Evolutionary conservation across 2,888 invertebrate species (phyloP).

Genomic region (Drosophila infuscata): DNA sequence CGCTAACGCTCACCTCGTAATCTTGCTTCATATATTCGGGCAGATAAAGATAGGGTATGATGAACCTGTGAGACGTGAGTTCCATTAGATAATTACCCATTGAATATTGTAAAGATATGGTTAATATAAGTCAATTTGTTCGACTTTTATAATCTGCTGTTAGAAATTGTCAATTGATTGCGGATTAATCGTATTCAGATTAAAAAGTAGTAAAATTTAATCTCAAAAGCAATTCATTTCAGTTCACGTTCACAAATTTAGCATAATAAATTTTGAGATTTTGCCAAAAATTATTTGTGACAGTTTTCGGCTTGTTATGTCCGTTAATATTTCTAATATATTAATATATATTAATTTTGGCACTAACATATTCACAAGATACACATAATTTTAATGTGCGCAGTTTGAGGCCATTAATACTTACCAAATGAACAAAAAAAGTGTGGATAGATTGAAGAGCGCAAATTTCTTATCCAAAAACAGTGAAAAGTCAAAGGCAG

Average conservation of each 20-base stretch:
- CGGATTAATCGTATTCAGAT: background rate
- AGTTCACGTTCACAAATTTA: background rate
- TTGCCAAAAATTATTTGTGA: conserved; percentile 54
- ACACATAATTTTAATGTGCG: conserved; percentile 26
- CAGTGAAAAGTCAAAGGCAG: conserved; percentile 92
- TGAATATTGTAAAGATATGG: conserved; percentile 1
- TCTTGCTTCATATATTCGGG: conserved; percentile 92
- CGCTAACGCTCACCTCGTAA: conserved; percentile 90
- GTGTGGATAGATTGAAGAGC: conserved; percentile 93
- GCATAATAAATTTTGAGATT: conserved; percentile 39
- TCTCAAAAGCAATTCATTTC: background rate
- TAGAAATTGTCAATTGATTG: background rate
- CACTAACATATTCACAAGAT: conserved; percentile 13
- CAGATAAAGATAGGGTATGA: conserved; percentile 97
- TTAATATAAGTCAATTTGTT: background rate
- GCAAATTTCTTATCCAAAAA: conserved; percentile 92
- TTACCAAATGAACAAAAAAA: conserved; percentile 96
- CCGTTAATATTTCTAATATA: conserved; percentile 13
- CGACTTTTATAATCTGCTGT: background rate
- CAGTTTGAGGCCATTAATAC: conserved; percentile 85
- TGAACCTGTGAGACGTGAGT: conserved; percentile 89
- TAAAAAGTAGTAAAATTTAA: background rate
- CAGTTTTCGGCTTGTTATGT: conserved; percentile 35
- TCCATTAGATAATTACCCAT: conserved; percentile 10
- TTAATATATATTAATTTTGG: conserved; percentile 14